These are phyloP conservation scores for Diorhabda sublineata DNA, from an alignment of 1,140 invertebrate genomes.

Conservation along the genomic window DNA sequence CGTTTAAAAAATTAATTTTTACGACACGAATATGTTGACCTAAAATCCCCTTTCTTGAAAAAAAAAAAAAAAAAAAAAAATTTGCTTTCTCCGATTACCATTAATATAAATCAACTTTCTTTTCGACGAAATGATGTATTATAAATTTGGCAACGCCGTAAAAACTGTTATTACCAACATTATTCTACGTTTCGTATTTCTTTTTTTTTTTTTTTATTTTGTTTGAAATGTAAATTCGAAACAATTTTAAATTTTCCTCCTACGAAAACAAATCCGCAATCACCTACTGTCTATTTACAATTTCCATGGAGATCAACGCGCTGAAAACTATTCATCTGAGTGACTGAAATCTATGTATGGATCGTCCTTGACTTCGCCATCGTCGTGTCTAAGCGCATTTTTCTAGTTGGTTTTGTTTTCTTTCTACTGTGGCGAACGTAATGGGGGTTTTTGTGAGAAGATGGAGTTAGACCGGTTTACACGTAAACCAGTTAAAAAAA, in stretches of 20 bases:
- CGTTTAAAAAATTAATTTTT: no score
- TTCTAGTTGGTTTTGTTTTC: not conserved
- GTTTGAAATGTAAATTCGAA: no score
- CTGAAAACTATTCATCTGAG: not conserved
- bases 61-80: no score
- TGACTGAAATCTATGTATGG: not conserved
- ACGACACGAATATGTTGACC: no score
- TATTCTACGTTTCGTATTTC: no score
- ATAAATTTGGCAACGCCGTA: no score
- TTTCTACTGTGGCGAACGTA: not conserved
- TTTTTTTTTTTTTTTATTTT: no score
- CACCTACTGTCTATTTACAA: not conserved
- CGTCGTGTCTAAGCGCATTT: slow-evolving; percentile 4
- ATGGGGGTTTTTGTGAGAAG: not conserved
- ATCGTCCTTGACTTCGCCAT: slow-evolving; percentile 1
- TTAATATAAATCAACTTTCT: no score
- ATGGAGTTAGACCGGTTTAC: not conserved
- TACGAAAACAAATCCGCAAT: not conserved
- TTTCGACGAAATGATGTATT: no score
- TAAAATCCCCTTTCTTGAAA: no score
- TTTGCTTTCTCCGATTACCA: no score
- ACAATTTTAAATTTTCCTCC: not conserved
- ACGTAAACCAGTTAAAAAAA: slow-evolving; percentile 3
- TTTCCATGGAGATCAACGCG: not conserved
- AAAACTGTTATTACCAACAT: no score